phyloP scores from a whole-genome alignment of 2,113 vertebrate species.

The Puffinus mauretanicus region DNA sequence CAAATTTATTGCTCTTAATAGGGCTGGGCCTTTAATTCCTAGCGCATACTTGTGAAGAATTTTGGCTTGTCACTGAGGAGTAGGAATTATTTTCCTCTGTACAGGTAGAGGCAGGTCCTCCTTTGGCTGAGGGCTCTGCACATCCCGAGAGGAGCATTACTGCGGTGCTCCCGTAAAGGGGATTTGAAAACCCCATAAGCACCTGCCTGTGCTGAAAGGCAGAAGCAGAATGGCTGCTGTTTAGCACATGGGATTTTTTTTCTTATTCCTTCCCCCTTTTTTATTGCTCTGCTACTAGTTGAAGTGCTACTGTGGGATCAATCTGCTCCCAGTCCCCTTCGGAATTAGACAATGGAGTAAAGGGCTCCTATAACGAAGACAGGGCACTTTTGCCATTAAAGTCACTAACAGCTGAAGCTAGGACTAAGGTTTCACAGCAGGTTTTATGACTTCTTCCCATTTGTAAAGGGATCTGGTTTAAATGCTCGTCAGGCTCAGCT shows the following conservation, averaged over 20 bases:
- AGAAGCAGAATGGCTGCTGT: slow-evolving; percentile 28
- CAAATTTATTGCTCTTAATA: slow-evolving; percentile 65
- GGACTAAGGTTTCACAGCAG: slow-evolving; percentile 29
- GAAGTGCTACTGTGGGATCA: slow-evolving; percentile 34
- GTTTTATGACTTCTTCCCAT: slow-evolving; percentile 52
- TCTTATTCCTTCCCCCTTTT: not conserved
- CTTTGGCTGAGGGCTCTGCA: slow-evolving; percentile 48
- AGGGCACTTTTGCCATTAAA: not conserved
- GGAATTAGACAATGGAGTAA: not conserved
- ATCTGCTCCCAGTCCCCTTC: not conserved
- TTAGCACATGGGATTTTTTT: not conserved
- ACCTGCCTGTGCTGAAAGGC: slow-evolving; percentile 26
- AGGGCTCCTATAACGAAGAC: not conserved
- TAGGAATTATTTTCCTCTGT: slow-evolving; percentile 55
- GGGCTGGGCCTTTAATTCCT: slow-evolving; percentile 60
- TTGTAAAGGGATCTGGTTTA: slow-evolving; percentile 23
- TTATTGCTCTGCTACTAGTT: slow-evolving; percentile 28
- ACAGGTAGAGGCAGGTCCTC: slow-evolving; percentile 58
- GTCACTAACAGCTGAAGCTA: slow-evolving; percentile 27
- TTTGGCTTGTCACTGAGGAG: slow-evolving; percentile 60
- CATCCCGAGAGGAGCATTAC: not conserved
- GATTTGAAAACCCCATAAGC: not conserved
- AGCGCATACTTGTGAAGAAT: slow-evolving; percentile 58
- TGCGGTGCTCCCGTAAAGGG: not conserved
- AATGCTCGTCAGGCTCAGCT: not conserved